Base-by-base conservation (phyloP, 2,113 vertebrate species). In the Megaceryle torquata region DNA sequence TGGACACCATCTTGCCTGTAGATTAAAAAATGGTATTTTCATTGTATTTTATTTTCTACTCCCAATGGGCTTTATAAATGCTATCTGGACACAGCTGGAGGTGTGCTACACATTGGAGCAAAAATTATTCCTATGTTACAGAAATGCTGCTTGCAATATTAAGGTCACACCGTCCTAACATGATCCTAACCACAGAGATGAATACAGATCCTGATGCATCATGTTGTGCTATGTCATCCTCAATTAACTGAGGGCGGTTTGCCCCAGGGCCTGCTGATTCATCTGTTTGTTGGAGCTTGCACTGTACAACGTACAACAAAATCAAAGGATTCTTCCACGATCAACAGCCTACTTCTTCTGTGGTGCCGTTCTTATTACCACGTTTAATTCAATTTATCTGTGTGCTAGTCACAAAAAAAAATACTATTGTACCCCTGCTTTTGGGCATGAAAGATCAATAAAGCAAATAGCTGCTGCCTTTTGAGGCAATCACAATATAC, bases 291-390 rank as follows among this genome's bases (percentile, higher is more conserved):
- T 82, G 88, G 24, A 59, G 65, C 77, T 96, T 53, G 11, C 59
- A 46, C 20, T 3, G 1, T 21, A 93, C 79, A 89, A 86, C 76
- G 53, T 7, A 53, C 74, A 85, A 26, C 31, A 75, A 77, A 96
- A 94, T 39, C 2, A 4, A 90, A 95, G 77, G 86, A 51, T 69
- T 86, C 88, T 67, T 92, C 76, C 56, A 48, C 21, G 41, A 74
- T 78, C 48, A 96, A 88, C 79, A 80, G 74, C 89, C 69, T 86
- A 88, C 82, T 86, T 43, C 68, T 65, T 94, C 91, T 72, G 43
- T 10, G 29, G 37, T 83, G 75, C 74, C 74, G 69, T 50, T 44
- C 64, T 92, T 79, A 67, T 82, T 60, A 88, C 60, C 37, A 50
- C n/a, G 15, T 75, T 57, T 70, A 43, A 67, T 81, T 87, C 95